A percentile compares a stretch with the other conserved stretches of the same genome.
Evolutionary conservation across 1,140 invertebrate genomes (phyloP).

Genomic region (Callitettix versicolor): DNA sequence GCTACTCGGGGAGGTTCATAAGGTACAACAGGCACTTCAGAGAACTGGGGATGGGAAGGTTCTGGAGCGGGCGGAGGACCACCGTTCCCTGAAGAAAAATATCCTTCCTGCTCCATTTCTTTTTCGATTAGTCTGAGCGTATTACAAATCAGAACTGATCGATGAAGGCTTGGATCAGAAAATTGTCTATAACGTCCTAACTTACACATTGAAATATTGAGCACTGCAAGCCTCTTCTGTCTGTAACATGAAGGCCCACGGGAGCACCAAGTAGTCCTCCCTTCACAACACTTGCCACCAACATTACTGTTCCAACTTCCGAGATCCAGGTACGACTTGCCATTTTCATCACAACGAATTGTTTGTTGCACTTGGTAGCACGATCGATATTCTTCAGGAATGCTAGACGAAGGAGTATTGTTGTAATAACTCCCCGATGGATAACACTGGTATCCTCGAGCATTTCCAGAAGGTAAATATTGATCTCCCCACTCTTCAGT

Average conservation of each 20-base stretch:
- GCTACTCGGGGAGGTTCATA: slow-evolving; percentile 37
- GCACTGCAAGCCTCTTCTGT: slow-evolving; percentile 73
- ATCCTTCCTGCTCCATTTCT: slow-evolving; percentile 74
- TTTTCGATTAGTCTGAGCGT: slow-evolving; percentile 81
- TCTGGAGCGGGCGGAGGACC: slow-evolving; percentile 21
- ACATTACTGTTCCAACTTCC: slow-evolving; percentile 47
- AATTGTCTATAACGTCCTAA: slow-evolving; percentile 76
- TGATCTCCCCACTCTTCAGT: slow-evolving; percentile 37
- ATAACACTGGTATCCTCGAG: slow-evolving; percentile 24
- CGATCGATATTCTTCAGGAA: neutral
- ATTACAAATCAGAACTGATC: slow-evolving; percentile 90
- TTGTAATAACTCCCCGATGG: neutral
- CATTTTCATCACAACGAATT: slow-evolving; percentile 77
- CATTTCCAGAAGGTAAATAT: slow-evolving; percentile 27
- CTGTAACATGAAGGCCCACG: slow-evolving; percentile 51
- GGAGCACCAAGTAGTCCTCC: slow-evolving; percentile 49
- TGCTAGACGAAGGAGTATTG: neutral
- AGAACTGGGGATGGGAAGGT: slow-evolving; percentile 33
- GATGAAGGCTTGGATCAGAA: slow-evolving; percentile 77
- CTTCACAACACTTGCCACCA: slow-evolving; percentile 50
- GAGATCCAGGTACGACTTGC: slow-evolving; percentile 79
- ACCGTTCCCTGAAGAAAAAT: slow-evolving; percentile 9
- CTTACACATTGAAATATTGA: slow-evolving; percentile 89
- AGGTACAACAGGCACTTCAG: slow-evolving; percentile 36
- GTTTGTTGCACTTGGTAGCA: slow-evolving; percentile 51